A percentile compares a stretch with the other conserved stretches of the same genome.
Conservation (phyloP, 2,888 invertebrate species). For the Rhimphoctona megacephalus region DNA sequence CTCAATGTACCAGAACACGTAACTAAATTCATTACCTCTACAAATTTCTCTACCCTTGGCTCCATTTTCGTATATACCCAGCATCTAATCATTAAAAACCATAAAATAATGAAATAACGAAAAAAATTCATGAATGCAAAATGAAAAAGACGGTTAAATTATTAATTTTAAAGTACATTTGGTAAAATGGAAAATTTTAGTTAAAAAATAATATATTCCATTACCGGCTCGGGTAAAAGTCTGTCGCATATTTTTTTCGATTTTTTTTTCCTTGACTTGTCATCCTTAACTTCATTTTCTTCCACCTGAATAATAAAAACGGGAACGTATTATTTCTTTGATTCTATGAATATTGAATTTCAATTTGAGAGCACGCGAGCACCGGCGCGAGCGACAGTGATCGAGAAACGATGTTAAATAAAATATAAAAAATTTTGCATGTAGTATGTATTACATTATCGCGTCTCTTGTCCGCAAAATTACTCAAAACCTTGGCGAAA, state of each 20-base stretch:
- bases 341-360: constrained; percentile 1
- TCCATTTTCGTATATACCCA: constrained; percentile 68
- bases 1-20: background rate
- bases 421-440: constrained; percentile 1
- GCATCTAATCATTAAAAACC: constrained; percentile 38
- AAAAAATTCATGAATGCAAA: background rate
- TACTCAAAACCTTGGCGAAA: constrained; percentile 51
- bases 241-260: constrained; percentile 62
- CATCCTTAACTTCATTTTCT: constrained; percentile 12
- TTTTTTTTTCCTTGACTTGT: constrained; percentile 44
- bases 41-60: constrained; percentile 59
- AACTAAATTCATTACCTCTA: constrained; percentile 32
- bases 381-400: background rate
- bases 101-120: background rate
- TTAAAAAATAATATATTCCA: constrained; percentile 21
- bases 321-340: constrained; percentile 14
- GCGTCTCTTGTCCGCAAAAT: constrained; percentile 67
- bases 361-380: background rate
- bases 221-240: constrained; percentile 66
- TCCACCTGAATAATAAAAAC: constrained; percentile 58
- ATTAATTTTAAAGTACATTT: background rate
- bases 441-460: constrained; percentile 59
- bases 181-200: background rate
- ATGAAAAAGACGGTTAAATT: background rate
- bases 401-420: background rate